A percentile compares a stretch with the other conserved stretches of the same genome.
Conservation (phyloP, 2,113 vertebrate genomes). For the Colius striatus region DNA sequence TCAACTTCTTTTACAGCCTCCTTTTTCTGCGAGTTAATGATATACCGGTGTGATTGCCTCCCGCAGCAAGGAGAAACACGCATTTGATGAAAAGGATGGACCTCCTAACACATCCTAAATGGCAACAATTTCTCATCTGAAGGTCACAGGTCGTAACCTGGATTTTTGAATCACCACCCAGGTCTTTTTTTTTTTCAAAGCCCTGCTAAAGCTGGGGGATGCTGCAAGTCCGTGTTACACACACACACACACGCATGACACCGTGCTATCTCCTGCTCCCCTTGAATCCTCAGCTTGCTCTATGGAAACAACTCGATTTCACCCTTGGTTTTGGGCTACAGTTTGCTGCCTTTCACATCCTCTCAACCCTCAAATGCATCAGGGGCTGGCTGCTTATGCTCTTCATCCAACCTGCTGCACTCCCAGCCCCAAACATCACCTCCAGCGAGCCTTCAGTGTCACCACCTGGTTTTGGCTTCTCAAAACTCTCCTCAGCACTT, state of each 20-base stretch:
- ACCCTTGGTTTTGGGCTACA: background rate
- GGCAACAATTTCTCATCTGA: conserved; percentile 91
- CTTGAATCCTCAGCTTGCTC: conserved; percentile 20
- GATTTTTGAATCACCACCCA: conserved; percentile 78
- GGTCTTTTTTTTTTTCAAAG: conserved; percentile 68
- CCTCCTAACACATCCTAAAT: conserved; percentile 87
- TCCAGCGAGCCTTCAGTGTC: background rate
- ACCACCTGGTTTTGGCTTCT: background rate
- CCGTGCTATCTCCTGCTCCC: background rate
- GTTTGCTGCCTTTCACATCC: background rate
- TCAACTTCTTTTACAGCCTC: conserved; percentile 89
- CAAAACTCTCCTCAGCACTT: accelerated
- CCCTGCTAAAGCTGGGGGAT: conserved; percentile 68
- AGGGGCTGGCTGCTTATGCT: accelerated
- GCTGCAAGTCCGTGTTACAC: conserved; percentile 1
- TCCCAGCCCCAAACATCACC: background rate
- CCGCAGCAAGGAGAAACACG: conserved; percentile 88
- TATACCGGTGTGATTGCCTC: conserved; percentile 86
- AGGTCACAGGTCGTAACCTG: conserved; percentile 91
- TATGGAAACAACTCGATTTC: conserved; percentile 5
- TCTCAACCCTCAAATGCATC: background rate
- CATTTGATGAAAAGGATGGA: conserved; percentile 83
- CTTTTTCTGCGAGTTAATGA: conserved; percentile 94
- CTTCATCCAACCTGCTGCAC: accelerated
- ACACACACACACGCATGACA: background rate